Conservation (phyloP, 2,113 vertebrate genomes). For the Martes martes region DNA sequence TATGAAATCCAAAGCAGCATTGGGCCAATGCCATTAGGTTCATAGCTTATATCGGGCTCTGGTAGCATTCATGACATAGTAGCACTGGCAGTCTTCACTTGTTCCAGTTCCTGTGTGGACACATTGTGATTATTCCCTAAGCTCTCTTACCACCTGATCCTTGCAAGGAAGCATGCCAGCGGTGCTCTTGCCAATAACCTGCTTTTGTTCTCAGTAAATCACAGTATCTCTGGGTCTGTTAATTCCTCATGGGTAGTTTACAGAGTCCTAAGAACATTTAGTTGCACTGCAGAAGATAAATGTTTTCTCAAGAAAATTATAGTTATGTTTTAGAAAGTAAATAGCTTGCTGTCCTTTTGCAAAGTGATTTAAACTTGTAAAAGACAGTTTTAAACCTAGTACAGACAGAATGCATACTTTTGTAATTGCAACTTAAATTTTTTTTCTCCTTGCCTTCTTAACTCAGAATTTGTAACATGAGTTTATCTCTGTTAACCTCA, state of each 20-base stretch:
- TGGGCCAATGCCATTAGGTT: not conserved
- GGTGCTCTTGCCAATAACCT: not conserved
- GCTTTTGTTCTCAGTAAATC: not conserved
- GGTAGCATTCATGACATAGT: not conserved
- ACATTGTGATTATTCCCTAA: not conserved
- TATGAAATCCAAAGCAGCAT: not conserved
- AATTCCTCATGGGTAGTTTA: not conserved
- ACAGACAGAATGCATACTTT: not conserved
- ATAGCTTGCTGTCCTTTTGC: not conserved
- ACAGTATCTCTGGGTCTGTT: not conserved
- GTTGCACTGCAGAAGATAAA: not conserved
- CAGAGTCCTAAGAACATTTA: not conserved
- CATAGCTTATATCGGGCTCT: not conserved
- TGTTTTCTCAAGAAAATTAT: constrained; percentile 25
- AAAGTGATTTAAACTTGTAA: constrained; percentile 28
- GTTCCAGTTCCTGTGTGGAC: not conserved
- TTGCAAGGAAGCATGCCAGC: not conserved
- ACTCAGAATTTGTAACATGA: not conserved
- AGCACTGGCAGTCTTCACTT: not conserved
- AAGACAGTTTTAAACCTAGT: constrained; percentile 4
- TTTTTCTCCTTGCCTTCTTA: not conserved
- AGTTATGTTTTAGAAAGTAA: not conserved
- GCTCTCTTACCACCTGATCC: not conserved
- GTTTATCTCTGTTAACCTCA: not conserved
- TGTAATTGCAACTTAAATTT: not conserved